Conservation (phyloP, 2,888 invertebrate species). For the Trissolcus brochymenae region DNA sequence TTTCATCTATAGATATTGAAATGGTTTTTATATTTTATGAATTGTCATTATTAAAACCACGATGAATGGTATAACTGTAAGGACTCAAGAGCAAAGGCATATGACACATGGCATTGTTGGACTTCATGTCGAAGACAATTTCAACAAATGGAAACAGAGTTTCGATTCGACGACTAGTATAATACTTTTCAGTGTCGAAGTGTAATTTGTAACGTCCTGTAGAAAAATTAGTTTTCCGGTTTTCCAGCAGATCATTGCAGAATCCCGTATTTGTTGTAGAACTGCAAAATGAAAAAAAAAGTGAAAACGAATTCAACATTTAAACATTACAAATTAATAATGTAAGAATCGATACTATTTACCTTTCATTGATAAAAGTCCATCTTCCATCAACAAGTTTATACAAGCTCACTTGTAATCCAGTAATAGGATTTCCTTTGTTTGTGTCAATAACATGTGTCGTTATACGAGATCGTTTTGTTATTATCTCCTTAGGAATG, state of each 20-base stretch:
- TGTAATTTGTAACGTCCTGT: conserved; percentile 85
- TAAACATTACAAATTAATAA: neutral
- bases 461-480: conserved; percentile 80
- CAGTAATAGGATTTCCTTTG: conserved; percentile 82
- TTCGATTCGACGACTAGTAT: conserved; percentile 79
- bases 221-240: conserved; percentile 78
- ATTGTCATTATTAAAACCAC: conserved; percentile 78
- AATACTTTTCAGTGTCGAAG: conserved; percentile 86
- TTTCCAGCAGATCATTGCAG: conserved; percentile 80
- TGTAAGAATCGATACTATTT: conserved; percentile 24
- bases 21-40: conserved; percentile 59
- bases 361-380: conserved; percentile 81
- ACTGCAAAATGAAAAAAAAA: conserved; percentile 63
- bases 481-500: no score
- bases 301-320: neutral
- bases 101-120: conserved; percentile 83
- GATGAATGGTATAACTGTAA: conserved; percentile 87
- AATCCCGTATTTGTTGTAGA: conserved; percentile 83
- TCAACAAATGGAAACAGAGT: conserved; percentile 88
- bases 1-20: conserved; percentile 50
- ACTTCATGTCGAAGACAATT: conserved; percentile 83
- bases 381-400: conserved; percentile 82
- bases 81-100: conserved; percentile 86
- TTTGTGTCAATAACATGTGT: conserved; percentile 87
- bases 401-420: conserved; percentile 83